These are phyloP conservation scores for Saccopteryx bilineata DNA, from an alignment of 2,113 vertebrate species.

Conservation along the genomic window DNA sequence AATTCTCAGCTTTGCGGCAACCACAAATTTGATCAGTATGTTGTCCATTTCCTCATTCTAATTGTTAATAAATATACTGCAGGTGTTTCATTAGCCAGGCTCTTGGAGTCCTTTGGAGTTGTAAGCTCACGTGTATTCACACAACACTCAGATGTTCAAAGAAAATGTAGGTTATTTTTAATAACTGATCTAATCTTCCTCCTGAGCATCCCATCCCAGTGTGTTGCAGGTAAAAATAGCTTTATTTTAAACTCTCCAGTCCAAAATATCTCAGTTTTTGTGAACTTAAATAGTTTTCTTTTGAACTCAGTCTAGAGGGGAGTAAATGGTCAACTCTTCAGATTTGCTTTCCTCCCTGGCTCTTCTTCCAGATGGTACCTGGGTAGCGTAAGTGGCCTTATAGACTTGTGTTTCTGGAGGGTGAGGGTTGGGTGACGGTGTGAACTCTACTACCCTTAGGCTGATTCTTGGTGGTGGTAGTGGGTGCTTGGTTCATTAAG, in stretches of 20 bases:
- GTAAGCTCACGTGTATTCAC: conserved; percentile 16
- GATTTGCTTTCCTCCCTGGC: not conserved
- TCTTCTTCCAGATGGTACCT: not conserved
- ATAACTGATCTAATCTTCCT: conserved; percentile 57
- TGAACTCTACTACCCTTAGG: not conserved
- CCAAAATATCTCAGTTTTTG: not conserved
- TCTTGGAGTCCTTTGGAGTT: conserved; percentile 62
- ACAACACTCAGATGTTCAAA: conserved; percentile 56
- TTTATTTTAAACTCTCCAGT: conserved; percentile 21
- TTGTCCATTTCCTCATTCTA: conserved; percentile 70
- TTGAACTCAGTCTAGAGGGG: not conserved
- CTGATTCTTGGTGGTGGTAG: not conserved
- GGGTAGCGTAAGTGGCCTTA: not conserved
- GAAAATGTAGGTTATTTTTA: conserved; percentile 45
- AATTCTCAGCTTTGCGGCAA: conserved; percentile 50
- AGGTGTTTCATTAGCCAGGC: conserved; percentile 76
- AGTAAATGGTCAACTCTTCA: not conserved
- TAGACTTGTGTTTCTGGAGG: not conserved
- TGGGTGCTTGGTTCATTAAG: not conserved
- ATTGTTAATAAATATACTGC: conserved; percentile 78
- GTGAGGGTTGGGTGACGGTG: too few relatives aligned
- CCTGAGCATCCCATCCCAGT: not conserved
- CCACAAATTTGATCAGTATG: conserved; percentile 73
- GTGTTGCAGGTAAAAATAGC: conserved; percentile 9
- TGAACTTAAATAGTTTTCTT: not conserved